Conservation (phyloP, 2,888 invertebrate genomes). For the Antheraea assamensis region DNA sequence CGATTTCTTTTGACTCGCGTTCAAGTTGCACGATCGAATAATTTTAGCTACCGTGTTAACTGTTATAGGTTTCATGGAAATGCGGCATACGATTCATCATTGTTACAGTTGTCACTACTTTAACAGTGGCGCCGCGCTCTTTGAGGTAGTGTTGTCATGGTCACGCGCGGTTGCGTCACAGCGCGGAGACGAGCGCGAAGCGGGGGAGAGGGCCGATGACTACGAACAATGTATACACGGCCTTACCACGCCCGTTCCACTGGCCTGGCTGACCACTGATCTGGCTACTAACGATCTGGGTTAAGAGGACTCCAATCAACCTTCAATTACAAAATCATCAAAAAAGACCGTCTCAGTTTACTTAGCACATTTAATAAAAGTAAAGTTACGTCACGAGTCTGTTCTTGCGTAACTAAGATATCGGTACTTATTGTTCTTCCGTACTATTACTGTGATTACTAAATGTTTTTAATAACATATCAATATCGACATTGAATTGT, state of each 20-base stretch:
- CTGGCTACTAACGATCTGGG: slow-evolving; percentile 47
- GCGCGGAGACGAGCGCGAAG: slow-evolving; percentile 15
- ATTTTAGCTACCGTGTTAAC: slow-evolving; percentile 14
- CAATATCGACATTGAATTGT: not conserved
- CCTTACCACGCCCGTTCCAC: slow-evolving; percentile 42
- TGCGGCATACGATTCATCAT: slow-evolving; percentile 14
- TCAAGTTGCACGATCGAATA: not conserved
- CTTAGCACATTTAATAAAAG: not conserved
- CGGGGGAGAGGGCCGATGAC: slow-evolving; percentile 30
- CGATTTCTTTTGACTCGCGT: slow-evolving; percentile 19
- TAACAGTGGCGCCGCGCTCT: slow-evolving; percentile 47
- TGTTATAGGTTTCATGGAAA: slow-evolving; percentile 8
- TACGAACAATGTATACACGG: slow-evolving; percentile 40
- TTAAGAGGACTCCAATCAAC: slow-evolving; percentile 41
- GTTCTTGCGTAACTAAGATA: not conserved
- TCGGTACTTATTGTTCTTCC: not conserved
- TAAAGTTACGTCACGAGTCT: not conserved
- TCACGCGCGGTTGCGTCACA: slow-evolving; percentile 71
- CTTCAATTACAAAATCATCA: slow-evolving; percentile 32
- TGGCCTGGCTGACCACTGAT: slow-evolving; percentile 56
- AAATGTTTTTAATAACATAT: not conserved
- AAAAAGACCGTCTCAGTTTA: slow-evolving; percentile 18
- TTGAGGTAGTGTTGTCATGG: slow-evolving; percentile 62
- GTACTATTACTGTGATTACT: not conserved
- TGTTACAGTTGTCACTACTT: not conserved